Percentiles rank a stretch among this genome's conserved stretches.
Conservation (phyloP, 1,140 invertebrate genomes). For the Metopolophium dirhodum region DNA sequence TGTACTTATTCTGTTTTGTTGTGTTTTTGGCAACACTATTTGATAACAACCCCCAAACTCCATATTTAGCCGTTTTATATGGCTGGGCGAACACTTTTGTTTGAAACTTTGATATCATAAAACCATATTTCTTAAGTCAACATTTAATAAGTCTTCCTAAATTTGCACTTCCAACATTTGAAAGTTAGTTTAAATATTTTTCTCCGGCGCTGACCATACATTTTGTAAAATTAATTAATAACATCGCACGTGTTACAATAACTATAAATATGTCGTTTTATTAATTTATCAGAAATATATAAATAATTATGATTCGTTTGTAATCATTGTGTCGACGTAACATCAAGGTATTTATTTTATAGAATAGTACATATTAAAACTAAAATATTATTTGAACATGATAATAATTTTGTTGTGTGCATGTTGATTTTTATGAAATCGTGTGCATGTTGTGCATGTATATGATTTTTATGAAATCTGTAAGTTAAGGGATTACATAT, state of each 20-base stretch:
- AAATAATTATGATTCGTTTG: neutral
- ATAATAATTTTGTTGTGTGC: neutral
- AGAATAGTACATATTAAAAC: neutral
- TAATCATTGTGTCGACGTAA: neutral
- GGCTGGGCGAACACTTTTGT: slow-evolving; percentile 21
- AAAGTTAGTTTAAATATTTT: neutral
- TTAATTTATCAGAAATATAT: neutral
- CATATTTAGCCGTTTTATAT: slow-evolving; percentile 20
- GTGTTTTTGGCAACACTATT: neutral
- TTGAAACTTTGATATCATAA: slow-evolving; percentile 3
- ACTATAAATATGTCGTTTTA: neutral
- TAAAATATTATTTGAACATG: neutral
- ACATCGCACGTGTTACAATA: neutral
- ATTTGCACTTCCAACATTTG: neutral
- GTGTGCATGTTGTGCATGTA: no score
- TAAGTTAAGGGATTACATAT: neutral
- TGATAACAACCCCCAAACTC: slow-evolving; percentile 2
- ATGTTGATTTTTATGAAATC: no score
- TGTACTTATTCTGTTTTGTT: slow-evolving; percentile 13
- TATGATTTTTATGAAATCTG: neutral
- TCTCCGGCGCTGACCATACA: neutral
- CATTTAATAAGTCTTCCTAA: neutral
- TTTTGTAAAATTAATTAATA: neutral
- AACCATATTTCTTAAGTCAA: neutral
- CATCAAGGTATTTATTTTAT: neutral